These are phyloP conservation scores for Nesidiocoris tenuis DNA, from an alignment of 2,888 invertebrate species.

Conservation along the genomic window DNA sequence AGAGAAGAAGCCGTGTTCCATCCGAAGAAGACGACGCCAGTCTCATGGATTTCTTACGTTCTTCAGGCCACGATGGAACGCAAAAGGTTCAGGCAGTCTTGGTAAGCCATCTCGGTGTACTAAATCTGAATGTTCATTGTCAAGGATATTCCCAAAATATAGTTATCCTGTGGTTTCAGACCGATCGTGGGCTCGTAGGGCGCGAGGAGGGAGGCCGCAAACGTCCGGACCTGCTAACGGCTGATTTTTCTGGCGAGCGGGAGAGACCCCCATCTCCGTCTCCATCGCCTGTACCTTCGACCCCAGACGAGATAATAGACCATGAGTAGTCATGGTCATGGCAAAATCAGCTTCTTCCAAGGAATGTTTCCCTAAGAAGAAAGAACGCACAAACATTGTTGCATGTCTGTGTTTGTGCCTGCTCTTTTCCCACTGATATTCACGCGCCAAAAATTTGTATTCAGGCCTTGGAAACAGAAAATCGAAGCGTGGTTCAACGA, in stretches of 20 bases:
- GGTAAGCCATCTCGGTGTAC: too few species aligned
- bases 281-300: constrained; percentile 58
- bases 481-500: constrained; percentile 89
- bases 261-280: constrained; percentile 71
- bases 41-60: constrained; percentile 80
- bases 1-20: constrained; percentile 76
- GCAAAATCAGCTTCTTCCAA: too few species aligned
- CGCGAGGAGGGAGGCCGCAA: constrained; percentile 71
- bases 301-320: constrained; percentile 55
- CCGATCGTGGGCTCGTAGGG: constrained; percentile 84
- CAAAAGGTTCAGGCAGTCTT: constrained; percentile 79
- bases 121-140: too few species aligned
- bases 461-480: constrained; percentile 82
- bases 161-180: constrained; percentile 59
- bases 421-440: too few species aligned
- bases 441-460: too few species aligned
- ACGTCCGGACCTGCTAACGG: constrained; percentile 72
- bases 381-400: too few species aligned
- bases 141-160: too few species aligned
- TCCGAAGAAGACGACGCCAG: constrained; percentile 81
- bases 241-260: constrained; percentile 71
- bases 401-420: too few species aligned
- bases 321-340: too few species aligned
- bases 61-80: constrained; percentile 71
- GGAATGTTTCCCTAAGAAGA: too few species aligned